Evolutionary conservation across 2,888 invertebrate genomes (phyloP).

Genomic region (Strigamia transsilvanica): DNA sequence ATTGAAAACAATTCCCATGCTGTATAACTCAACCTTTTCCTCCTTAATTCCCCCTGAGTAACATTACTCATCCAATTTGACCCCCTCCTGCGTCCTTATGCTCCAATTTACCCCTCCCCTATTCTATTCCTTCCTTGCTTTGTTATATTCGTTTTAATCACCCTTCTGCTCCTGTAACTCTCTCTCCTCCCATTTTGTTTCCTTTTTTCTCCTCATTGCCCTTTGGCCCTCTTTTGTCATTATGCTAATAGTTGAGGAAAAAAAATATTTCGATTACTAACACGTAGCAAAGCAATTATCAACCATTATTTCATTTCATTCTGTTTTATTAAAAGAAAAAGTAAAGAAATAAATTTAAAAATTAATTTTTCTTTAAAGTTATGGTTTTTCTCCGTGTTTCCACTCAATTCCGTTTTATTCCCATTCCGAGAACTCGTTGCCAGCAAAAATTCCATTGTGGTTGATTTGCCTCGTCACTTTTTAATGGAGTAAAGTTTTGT

Average conservation of each 20-base stretch:
- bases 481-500: conserved; percentile 32
- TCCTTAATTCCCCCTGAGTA: conserved; percentile 58
- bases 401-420: conserved; percentile 49
- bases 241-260: conserved; percentile 53
- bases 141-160: conserved; percentile 54
- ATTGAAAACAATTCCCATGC: conserved; percentile 36
- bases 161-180: conserved; percentile 55
- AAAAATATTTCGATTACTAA: conserved; percentile 55
- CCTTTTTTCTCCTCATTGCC: conserved; percentile 57
- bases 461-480: conserved; percentile 26
- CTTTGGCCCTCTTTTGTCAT: conserved; percentile 54
- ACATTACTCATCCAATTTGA: conserved; percentile 59
- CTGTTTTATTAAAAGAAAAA: too few species aligned
- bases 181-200: conserved; percentile 56
- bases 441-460: neutral
- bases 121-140: conserved; percentile 29
- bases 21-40: conserved; percentile 54
- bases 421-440: neutral
- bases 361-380: neutral
- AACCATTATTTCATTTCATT: neutral
- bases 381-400: conserved; percentile 54
- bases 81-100: conserved; percentile 56
- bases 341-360: too few species aligned
- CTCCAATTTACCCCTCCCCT: conserved; percentile 55
- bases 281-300: neutral